phyloP scores from a whole-genome alignment of 2,797 vertebrate species.

The Cossypha caffra region DNA sequence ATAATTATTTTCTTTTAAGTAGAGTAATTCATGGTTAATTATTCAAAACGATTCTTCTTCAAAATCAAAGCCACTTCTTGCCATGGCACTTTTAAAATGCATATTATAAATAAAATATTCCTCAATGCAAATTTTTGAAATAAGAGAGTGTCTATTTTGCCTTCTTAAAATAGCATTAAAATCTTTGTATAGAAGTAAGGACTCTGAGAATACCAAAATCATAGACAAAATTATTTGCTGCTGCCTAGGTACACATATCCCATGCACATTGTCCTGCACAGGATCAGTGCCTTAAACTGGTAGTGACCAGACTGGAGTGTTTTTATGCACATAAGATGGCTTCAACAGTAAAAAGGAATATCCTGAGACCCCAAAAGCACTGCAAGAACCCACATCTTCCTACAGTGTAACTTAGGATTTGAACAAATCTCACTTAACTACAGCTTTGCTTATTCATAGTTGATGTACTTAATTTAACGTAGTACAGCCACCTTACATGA shows the following conservation, averaged over 20 bases:
- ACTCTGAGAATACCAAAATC: neutral
- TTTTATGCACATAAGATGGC: neutral
- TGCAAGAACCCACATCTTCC: neutral
- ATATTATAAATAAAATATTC: slow-evolving; percentile 82
- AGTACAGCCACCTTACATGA: neutral
- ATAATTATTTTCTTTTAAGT: slow-evolving; percentile 88
- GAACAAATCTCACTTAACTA: neutral
- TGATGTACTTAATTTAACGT: neutral
- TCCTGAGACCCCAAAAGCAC: neutral
- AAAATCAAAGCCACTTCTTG: slow-evolving; percentile 72
- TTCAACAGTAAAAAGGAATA: neutral
- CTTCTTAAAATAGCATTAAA: slow-evolving; percentile 63
- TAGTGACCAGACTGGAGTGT: neutral
- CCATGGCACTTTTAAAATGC: slow-evolving; percentile 76
- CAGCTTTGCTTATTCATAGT: neutral
- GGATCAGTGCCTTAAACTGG: neutral
- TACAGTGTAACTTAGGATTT: neutral
- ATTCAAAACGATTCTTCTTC: slow-evolving; percentile 79
- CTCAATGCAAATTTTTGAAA: slow-evolving; percentile 65
- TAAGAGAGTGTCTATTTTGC: slow-evolving; percentile 25
- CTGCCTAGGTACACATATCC: neutral
- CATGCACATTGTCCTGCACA: neutral
- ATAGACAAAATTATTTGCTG: neutral
- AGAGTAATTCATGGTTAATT: slow-evolving; percentile 87
- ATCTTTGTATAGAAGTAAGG: slow-evolving; percentile 20